These are phyloP conservation scores for Lasioglossum morio DNA, from an alignment of 2,888 invertebrate genomes.

Conservation along the genomic window DNA sequence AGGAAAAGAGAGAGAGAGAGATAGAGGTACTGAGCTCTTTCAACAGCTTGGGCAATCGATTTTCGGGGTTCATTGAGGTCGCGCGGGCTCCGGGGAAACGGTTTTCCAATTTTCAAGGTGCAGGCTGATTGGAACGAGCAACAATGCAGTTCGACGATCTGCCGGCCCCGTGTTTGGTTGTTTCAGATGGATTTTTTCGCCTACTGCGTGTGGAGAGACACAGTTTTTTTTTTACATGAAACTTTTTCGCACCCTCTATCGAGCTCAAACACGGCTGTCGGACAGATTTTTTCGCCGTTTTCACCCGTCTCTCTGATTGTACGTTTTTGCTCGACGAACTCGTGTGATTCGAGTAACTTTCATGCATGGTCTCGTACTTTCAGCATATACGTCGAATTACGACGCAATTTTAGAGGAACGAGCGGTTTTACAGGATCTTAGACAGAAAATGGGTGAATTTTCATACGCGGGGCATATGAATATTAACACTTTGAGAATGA, in stretches of 20 bases:
- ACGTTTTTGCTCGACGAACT: not conserved
- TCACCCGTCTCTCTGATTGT: not conserved
- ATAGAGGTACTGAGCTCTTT: not conserved
- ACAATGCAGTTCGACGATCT: not conserved
- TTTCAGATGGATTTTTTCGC: not conserved
- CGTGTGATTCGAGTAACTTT: not conserved
- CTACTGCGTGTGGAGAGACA: not conserved
- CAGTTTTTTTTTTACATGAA: not conserved
- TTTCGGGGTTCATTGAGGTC: slow-evolving; percentile 7
- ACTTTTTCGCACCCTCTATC: not conserved
- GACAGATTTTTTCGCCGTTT: not conserved
- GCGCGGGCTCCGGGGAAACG: not conserved
- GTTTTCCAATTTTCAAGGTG: slow-evolving; percentile 11
- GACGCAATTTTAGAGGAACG: not conserved
- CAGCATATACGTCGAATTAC: too few relatives aligned
- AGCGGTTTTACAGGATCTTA: not conserved
- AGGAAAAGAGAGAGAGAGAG: not conserved
- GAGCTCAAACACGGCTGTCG: not conserved
- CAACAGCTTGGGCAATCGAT: not conserved
- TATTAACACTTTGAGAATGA: not conserved
- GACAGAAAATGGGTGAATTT: not conserved
- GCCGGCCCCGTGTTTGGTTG: not conserved
- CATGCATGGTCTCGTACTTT: not conserved
- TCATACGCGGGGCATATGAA: not conserved
- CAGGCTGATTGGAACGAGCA: not conserved